Conservation (phyloP, 2,888 invertebrate species). For the Dioctria rufipes region DNA sequence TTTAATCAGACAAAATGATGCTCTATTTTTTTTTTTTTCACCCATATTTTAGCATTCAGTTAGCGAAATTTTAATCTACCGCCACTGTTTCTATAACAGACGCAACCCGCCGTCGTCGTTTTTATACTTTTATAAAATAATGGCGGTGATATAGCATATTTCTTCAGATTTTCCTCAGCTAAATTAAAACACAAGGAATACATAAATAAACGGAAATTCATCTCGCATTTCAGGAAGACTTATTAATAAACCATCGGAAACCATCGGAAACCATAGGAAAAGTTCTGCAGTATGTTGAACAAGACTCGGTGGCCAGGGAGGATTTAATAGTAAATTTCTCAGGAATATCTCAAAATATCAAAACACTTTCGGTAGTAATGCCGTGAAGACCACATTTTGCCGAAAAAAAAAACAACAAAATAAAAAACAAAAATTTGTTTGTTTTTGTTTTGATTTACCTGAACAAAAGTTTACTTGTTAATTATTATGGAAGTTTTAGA, state of each 20-base stretch:
- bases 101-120: too few species aligned
- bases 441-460: slow-evolving; percentile 13
- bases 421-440: neutral
- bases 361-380: neutral
- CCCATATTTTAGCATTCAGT: slow-evolving; percentile 10
- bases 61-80: neutral
- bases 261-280: neutral
- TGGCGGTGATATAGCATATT: slow-evolving; percentile 10
- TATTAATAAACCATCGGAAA: slow-evolving; percentile 43
- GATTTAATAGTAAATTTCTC: neutral
- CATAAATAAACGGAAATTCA: slow-evolving; percentile 13
- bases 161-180: neutral
- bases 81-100: too few species aligned
- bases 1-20: slow-evolving; percentile 24
- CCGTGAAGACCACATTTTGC: neutral
- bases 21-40: too few species aligned
- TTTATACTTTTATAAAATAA: neutral
- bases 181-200: slow-evolving; percentile 30
- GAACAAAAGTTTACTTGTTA: slow-evolving; percentile 24
- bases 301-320: neutral
- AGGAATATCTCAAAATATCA: neutral
- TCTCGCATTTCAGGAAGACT: slow-evolving; percentile 35
- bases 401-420: too few species aligned
- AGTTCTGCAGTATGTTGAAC: neutral
- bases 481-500: slow-evolving; percentile 29